Base-by-base conservation (phyloP, 2,797 vertebrate genomes). In the Coilia nasus region DNA sequence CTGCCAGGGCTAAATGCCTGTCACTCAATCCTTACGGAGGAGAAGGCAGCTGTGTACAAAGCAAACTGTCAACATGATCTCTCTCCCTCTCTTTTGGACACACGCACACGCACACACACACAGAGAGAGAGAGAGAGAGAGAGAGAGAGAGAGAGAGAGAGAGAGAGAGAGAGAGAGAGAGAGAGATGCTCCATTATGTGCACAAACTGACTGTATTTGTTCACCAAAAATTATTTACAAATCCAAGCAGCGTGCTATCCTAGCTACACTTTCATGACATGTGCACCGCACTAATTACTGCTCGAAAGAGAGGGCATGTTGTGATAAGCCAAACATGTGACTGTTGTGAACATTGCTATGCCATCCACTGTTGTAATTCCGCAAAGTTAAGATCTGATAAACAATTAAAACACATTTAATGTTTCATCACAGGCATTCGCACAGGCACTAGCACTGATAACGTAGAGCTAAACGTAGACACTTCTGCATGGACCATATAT, bases 41-140 rank as follows among this genome's bases (percentile, higher is more conserved):
- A 75, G 67, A 28, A 41, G 67, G 31, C 17, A 75, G 31, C 67
- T 75, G 28, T 19, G 67, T 75, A 75, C 67, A 75, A 41, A 75
- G 31, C 67, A 35, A 75, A 75, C 67, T 75, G 67, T 35, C 67
- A 75, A 75, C 67, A 75, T 75, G 67, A 75, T 75, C 19, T 19
- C 57, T 35, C 67, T 17, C 15, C 5, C 28, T 19, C 14, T 35
- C 64, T 17, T 28, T 71, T 28, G 17, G 5, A 28, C 28, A 59
- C 14, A 59, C 57, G 21, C 35, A 41, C 59, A 59, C 57, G 21
- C 57, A n/a, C 57, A 59, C 57, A 19, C 56, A 64, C 60, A 7
- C 60, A 64, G 3, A 64, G 17, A 62, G 21, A 62, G 2, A 62
- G 4, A 62, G 21, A 62, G 6, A n/a, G 19, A 23, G 59, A 23